Evolutionary conservation across 2,113 vertebrate species (phyloP), one percentile per base, ranked within the genome.

Genomic region (Acinonyx jubatus): DNA sequence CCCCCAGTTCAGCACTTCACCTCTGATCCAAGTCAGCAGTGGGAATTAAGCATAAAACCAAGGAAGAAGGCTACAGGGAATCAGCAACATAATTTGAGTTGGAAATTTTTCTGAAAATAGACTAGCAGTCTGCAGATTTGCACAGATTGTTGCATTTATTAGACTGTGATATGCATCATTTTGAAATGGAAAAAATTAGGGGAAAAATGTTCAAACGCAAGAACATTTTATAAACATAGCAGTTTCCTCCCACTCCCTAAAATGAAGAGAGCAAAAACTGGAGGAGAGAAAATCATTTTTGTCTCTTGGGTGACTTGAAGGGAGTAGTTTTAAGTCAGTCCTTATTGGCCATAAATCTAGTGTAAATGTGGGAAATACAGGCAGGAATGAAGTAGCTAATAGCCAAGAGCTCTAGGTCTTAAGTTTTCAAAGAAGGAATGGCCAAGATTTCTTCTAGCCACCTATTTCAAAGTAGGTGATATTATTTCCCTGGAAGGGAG

Each of bases 191-290:
- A 86, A 97, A 82, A 94, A 82, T 68, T 94, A 92, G 81, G 36
- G 88, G 79, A 79, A 96, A 96, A 97, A 92, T 90, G 83, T 97
- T 97, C 48, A 96, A 88, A 87, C 4, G 48, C 66, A 93, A 92
- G 90, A 96, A 92, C 86, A 93, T 96, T 92, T 55, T 96, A 69
- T 97, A 98, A 98, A 96, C 93, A 96, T 63, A 96, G 41, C 73
- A 48, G 1, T 95, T 95, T 96, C 94, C 68, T 97, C 89, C 95
- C 82, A 98, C 86, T 93, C 57, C 69, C 63, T 96, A 29, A 96
- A 95, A 81, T 76, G 76, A 95, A 96, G 87, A 87, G 86, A 91
- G 94, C 82, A 94, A 95, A 96, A 96, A 90, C 48, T 90, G 10
- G 15, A 90, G 25, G 61, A 48, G 76, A 93, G n/a, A 16, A 71